Base-by-base conservation (phyloP, 2,113 vertebrate species). In the Ophiodon elongatus region DNA sequence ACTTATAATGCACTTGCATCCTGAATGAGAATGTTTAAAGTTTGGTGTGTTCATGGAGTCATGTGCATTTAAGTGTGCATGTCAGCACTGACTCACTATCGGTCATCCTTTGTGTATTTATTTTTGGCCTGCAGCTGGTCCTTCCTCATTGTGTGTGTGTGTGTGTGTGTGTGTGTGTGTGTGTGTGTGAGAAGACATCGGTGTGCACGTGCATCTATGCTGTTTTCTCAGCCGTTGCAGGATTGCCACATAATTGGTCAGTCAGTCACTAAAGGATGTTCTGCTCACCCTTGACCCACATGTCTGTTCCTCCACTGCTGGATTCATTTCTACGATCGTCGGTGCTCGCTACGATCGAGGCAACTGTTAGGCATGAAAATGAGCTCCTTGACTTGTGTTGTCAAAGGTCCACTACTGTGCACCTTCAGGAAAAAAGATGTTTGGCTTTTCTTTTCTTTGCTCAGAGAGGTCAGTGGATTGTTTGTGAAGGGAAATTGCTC, bases 71-170 rank as follows among this genome's bases (percentile, higher is more conserved):
- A 73, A 82, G 39, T 84, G 78, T n/a, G 67, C 67, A 84, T 92
- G 92, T 93, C 91, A 90, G 88, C 90, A 87, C 52, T 87, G 84
- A 91, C 76, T 91, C 85, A 91, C 85, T 66, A 27, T 79, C 75
- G 92, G 78, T 89, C 88, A 87, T 88, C 68, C 84, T 91, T 90
- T 91, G 88, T 93, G 87, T 92, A 85, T 92, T 93, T 94, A 93
- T 94, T 94, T 93, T 84, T 82, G 90, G 84, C 72, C 73, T 84
- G 88, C 94, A 94, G 94, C 94, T 94, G 94, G 87, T 91, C 80
- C 85, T 93, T 93, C 92, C 92, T 92, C 86, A 90, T 83, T 52
- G 29, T 23, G 35, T 65, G 73, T 31, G 67, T 47, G n/a, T 69
- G 72, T 64, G 21, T 75, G 66, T 66, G 43, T 70, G 64, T 54